Conservation (phyloP, 2,797 vertebrate genomes). For the Crenichthys baileyi region DNA sequence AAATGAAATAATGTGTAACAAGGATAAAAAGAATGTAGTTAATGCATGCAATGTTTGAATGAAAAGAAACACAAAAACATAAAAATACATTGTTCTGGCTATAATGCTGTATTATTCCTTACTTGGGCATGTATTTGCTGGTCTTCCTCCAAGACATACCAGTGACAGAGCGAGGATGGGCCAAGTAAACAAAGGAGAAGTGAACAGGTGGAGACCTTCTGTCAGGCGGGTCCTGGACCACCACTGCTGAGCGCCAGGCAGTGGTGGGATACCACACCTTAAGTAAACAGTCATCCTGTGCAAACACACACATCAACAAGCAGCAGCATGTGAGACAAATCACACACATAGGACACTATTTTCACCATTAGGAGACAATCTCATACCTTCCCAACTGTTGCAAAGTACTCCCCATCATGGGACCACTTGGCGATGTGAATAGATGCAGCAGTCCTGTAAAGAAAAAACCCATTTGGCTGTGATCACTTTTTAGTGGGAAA, state of each 20-base stretch:
- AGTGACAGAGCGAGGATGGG: conserved; percentile 95
- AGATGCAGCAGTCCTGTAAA: conserved; percentile 88
- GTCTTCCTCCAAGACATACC: conserved; percentile 98
- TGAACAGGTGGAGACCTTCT: conserved; percentile 81
- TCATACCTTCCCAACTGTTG: conserved; percentile 94
- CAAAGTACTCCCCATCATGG: conserved; percentile 97
- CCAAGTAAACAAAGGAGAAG: conserved; percentile 97
- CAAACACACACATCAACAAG: conserved; percentile 5
- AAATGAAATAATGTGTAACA: neutral
- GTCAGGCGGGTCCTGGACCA: conserved; percentile 87
- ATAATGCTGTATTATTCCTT: conserved; percentile 75
- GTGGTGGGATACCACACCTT: conserved; percentile 98
- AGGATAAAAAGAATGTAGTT: neutral
- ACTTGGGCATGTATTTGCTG: conserved; percentile 97
- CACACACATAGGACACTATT: neutral
- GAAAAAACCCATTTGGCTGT: conserved; percentile 35
- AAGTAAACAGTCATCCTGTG: conserved; percentile 94
- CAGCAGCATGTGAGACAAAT: neutral
- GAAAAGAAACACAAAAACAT: neutral
- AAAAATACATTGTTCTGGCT: neutral
- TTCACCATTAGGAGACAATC: conserved; percentile 1
- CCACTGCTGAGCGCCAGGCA: conserved; percentile 94
- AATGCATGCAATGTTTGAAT: neutral
- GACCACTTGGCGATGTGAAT: conserved; percentile 95
- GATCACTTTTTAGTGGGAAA: conserved; percentile 48